Conservation (phyloP, 2,113 vertebrate genomes). For the Nansenia antarctica region DNA sequence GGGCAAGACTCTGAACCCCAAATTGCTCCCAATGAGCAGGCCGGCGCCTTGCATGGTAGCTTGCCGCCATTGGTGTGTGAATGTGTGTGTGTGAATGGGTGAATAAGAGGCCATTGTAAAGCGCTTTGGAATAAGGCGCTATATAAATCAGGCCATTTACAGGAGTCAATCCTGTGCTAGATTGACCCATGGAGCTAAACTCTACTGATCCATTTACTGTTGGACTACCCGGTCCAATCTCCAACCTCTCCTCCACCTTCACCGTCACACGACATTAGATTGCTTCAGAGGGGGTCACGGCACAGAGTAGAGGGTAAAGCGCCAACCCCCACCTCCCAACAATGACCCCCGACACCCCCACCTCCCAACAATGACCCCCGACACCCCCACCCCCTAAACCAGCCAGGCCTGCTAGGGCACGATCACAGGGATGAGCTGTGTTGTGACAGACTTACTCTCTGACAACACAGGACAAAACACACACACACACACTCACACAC, state of each 20-base stretch:
- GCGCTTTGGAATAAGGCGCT: no score
- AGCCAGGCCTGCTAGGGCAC: no score
- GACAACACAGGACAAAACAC: conserved; percentile 4
- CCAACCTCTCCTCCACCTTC: conserved; percentile 35
- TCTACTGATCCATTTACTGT: conserved; percentile 26
- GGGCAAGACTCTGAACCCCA: no score
- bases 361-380: background rate
- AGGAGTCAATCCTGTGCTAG: no score
- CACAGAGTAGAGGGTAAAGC: no score
- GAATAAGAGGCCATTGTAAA: no score
- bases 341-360: background rate
- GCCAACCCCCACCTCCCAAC: background rate
- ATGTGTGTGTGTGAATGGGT: no score
- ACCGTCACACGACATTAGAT: conserved; percentile 55
- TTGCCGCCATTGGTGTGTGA: no score
- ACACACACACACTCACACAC: background rate
- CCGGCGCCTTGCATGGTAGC: no score
- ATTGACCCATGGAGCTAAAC: background rate
- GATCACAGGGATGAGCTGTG: background rate
- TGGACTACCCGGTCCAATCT: no score
- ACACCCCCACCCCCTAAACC: background rate
- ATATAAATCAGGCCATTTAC: no score
- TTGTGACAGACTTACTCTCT: background rate
- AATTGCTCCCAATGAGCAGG: no score
- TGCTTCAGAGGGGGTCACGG: conserved; percentile 48